phyloP scores from a whole-genome alignment of 2,797 vertebrate species.

The Falco concolor region DNA sequence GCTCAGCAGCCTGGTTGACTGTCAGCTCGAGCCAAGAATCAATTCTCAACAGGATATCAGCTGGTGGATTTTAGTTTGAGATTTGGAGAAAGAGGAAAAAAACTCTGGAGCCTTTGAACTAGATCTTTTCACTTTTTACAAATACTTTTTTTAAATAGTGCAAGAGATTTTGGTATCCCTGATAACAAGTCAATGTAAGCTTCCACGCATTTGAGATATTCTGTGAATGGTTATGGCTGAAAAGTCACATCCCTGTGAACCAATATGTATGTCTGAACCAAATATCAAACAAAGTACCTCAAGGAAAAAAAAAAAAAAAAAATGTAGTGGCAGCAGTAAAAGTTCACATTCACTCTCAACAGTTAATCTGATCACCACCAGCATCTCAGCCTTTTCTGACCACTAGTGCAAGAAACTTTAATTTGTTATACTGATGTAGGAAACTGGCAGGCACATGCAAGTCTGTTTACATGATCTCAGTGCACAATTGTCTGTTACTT shows the following conservation, averaged over 20 bases:
- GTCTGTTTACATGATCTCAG: neutral
- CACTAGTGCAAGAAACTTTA: neutral
- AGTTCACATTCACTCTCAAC: neutral
- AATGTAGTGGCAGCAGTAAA: neutral
- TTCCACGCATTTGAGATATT: neutral
- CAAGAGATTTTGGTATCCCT: neutral
- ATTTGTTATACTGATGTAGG: neutral
- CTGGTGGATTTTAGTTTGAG: neutral
- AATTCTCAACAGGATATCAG: neutral
- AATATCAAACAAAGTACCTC: neutral
- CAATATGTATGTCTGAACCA: neutral
- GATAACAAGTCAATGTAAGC: neutral
- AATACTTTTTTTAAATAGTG: neutral
- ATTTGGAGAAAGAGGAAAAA: neutral
- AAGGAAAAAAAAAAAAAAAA: neutral
- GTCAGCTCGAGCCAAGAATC: neutral
- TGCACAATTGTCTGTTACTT: neutral
- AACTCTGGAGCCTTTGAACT: neutral
- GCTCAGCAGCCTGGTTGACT: neutral
- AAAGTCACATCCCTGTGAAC: accelerated
- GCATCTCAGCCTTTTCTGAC: neutral
- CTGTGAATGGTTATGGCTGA: neutral
- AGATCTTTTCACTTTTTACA: neutral
- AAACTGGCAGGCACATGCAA: too few relatives aligned
- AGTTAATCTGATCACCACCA: neutral